A percentile compares a stretch with the other conserved stretches of the same genome.
phyloP scores from a whole-genome alignment of 2,888 invertebrate species.

The Blastobasis lacticolella region DNA sequence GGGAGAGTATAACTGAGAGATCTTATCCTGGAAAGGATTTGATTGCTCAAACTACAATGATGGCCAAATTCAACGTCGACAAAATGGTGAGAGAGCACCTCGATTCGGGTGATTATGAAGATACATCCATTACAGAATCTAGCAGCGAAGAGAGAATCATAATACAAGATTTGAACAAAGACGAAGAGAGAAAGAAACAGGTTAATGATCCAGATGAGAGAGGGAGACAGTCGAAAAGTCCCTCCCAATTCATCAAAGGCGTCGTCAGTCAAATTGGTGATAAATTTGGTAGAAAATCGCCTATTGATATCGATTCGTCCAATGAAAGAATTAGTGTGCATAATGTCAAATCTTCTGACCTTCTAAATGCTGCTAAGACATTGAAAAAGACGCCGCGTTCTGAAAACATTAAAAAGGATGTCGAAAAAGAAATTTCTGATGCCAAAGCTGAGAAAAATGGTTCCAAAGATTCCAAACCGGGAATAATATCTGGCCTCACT shows the following conservation, averaged over 20 bases:
- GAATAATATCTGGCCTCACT: conserved; percentile 51
- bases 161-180: conserved; percentile 34
- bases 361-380: conserved; percentile 42
- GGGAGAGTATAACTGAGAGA: conserved; percentile 50
- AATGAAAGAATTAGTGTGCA: conserved; percentile 46
- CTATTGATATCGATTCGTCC: conserved; percentile 16
- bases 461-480: conserved; percentile 24
- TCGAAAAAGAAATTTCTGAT: conserved; percentile 15
- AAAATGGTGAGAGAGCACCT: conserved; percentile 54
- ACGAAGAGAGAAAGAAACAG: conserved; percentile 14
- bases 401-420: conserved; percentile 15
- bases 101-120: conserved; percentile 57
- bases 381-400: conserved; percentile 33
- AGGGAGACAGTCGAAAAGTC: conserved; percentile 35
- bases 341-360: conserved; percentile 47
- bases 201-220: conserved; percentile 16
- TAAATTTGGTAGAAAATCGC: conserved; percentile 33
- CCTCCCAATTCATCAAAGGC: conserved; percentile 41
- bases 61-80: conserved; percentile 62
- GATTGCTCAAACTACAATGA: conserved; percentile 58
- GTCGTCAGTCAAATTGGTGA: conserved; percentile 41
- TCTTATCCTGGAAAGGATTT: conserved; percentile 47
- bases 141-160: conserved; percentile 57
- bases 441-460: conserved; percentile 26
- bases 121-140: conserved; percentile 55